Conservation (phyloP, 1,140 invertebrate species). For the Marisa cornuarietis region DNA sequence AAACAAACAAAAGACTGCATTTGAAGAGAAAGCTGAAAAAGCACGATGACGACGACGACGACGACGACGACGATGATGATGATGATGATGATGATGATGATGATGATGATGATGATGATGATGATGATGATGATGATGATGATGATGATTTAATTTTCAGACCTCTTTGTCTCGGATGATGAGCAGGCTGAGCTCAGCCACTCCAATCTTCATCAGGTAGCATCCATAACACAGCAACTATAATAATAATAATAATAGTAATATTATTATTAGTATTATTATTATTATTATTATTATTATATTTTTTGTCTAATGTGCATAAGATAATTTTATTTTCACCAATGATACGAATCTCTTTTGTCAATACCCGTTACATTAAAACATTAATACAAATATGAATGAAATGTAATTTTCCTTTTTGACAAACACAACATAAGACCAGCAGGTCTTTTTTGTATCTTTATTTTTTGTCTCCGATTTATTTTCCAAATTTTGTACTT, state of each 20-base stretch:
- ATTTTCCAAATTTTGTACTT: no score
- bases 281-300: no score
- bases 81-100: slow-evolving; percentile 12
- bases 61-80: slow-evolving; percentile 10
- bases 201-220: slow-evolving; percentile 35
- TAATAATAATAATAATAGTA: background rate
- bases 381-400: background rate
- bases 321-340: no score
- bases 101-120: slow-evolving; percentile 20
- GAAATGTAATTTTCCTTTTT: background rate
- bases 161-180: slow-evolving; percentile 27
- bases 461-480: no score
- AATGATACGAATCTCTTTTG: no score
- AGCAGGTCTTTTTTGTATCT: background rate
- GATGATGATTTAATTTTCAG: slow-evolving; percentile 21
- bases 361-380: no score
- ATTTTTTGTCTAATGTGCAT: no score
- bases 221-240: no score
- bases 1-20: no score
- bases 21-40: background rate
- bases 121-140: slow-evolving; percentile 20
- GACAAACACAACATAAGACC: background rate
- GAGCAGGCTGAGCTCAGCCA: slow-evolving; percentile 17
- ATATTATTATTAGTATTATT: no score
- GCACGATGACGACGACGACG: background rate